Base-by-base conservation (phyloP, 2,113 vertebrate species). In the Heterotilapia buettikoferi region DNA sequence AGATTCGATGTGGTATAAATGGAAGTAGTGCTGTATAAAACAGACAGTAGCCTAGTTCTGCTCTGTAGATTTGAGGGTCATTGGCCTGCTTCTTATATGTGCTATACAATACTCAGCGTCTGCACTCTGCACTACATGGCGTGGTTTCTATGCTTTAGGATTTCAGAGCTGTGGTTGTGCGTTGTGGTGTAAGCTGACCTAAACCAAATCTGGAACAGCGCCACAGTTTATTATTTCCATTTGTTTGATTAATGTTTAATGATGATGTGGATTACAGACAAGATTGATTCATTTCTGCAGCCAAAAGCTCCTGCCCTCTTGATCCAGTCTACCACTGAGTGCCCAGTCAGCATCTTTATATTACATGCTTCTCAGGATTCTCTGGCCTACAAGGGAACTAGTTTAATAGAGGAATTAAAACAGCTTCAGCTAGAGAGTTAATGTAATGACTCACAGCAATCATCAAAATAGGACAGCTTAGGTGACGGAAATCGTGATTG, bases 381-480 rank as follows among this genome's bases (percentile, higher is more conserved):
- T 76, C 52, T 26, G 63, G 52, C 89, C 78, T 53, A 78, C 54
- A 53, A 57, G 26, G 31, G 36, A 84, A 88, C 52, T 76, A 47
- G 33, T 90, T 87, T 90, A 90, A 94, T 88, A 40, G 78, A 18
- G 13, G 78, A 87, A 90, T 92, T 88, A 87, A 86, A 90, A 84
- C 14, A 43, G 80, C 78, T 53, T 90, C 31, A 73, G 81, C 89
- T 89, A 88, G 68, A 90, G 47, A 92, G 50, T 87, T 88, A 91
- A 87, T 88, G 53, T 91, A 92, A 93, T 93, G 92, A 94, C 88
- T 89, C 76, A 7, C 87, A 85, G 89, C 85, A 91, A 90, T 90
- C 89, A 86, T 57, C 11, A 66, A 66, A 88, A 89, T 43, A 71
- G 86, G 31, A 66, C 66, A 43, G 83, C 29, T 66, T 26, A 79